Conservation (phyloP, 2,113 vertebrate genomes). For the Ammodytes dubius region DNA sequence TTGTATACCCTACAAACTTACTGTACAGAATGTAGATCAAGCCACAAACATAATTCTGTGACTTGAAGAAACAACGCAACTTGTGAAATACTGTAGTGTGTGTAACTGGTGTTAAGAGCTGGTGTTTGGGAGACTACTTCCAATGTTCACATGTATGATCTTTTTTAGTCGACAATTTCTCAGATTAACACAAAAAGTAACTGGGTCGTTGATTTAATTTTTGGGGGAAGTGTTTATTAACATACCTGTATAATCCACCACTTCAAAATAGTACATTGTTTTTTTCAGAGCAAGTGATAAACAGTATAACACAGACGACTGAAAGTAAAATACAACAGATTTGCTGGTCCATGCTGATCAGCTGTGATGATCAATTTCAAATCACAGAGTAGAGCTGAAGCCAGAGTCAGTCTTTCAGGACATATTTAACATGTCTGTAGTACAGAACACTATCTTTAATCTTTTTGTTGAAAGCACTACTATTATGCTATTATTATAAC, state of each 20-base stretch:
- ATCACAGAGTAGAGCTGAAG: background rate
- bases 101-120: background rate
- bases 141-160: background rate
- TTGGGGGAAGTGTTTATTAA: background rate
- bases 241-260: background rate
- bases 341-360: background rate
- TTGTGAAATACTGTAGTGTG: background rate
- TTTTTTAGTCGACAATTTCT: background rate
- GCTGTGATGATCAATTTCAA: background rate
- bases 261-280: background rate
- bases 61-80: background rate
- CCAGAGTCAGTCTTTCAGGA: background rate
- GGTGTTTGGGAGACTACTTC: background rate
- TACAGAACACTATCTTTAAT: background rate
- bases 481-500: too few relatives aligned
- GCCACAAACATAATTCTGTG: background rate
- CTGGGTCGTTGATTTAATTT: background rate
- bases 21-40: background rate
- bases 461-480: background rate
- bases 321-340: background rate
- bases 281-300: background rate
- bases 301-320: background rate
- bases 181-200: background rate
- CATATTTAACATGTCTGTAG: background rate
- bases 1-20: background rate